Evolutionary conservation across 2,797 vertebrate genomes (phyloP).

Genomic region (Lithobates sylvaticus): DNA sequence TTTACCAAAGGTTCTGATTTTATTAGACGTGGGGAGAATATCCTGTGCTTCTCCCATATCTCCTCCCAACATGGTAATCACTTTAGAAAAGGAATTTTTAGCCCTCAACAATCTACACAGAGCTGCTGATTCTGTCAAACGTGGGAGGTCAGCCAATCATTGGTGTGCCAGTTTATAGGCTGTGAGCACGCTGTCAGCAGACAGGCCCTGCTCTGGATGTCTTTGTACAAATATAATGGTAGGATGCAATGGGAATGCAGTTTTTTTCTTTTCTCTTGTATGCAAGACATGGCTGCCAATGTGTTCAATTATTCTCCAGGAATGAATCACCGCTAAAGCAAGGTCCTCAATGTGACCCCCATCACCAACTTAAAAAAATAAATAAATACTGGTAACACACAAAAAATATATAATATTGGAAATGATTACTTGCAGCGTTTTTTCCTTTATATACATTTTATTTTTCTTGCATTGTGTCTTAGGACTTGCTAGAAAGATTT

Average conservation of each 20-base stretch:
- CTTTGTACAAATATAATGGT: background rate
- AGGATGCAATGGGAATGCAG: background rate
- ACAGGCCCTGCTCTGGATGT: background rate
- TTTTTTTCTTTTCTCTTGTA: too few species aligned
- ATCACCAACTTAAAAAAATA: too few species aligned
- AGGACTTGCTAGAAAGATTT: too few species aligned
- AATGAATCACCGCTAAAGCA: too few species aligned
- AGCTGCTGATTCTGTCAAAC: background rate
- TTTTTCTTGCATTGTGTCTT: too few species aligned
- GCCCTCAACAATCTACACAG: background rate
- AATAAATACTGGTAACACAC: too few species aligned
- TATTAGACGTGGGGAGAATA: conserved; percentile 47
- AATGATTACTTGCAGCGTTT: too few species aligned
- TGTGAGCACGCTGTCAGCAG: background rate
- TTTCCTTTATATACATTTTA: too few species aligned
- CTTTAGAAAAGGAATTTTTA: conserved; percentile 13
- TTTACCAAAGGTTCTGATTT: conserved; percentile 57
- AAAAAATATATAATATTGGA: too few species aligned
- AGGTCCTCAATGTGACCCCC: too few species aligned
- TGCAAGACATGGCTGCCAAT: too few species aligned
- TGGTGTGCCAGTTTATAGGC: background rate
- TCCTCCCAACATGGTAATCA: background rate
- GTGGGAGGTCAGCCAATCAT: background rate
- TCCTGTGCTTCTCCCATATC: background rate
- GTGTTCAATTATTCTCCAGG: too few species aligned